Percentiles rank a stretch among this genome's conserved stretches.
Conservation (phyloP, 2,113 vertebrate species). For the Amblyopsis rosae region DNA sequence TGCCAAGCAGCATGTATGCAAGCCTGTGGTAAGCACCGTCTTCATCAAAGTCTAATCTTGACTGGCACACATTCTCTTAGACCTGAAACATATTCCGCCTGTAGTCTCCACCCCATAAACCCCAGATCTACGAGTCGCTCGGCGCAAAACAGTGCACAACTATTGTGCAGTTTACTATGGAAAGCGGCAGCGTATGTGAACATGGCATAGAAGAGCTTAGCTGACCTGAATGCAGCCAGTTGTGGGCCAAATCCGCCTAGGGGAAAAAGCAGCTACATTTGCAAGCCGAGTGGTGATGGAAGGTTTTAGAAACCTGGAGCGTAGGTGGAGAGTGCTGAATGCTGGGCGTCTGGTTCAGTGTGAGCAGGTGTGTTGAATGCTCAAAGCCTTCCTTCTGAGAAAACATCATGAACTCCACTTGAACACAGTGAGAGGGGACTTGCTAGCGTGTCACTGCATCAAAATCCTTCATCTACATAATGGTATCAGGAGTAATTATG, state of each 20-base stretch:
- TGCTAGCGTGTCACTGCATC: conserved; percentile 7
- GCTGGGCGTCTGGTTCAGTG: neutral
- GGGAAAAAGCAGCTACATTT: too few species aligned
- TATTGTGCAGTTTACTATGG: neutral
- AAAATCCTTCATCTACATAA: conserved; percentile 29
- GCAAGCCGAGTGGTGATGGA: too few species aligned
- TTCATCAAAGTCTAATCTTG: neutral
- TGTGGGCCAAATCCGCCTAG: too few species aligned
- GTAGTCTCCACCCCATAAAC: neutral
- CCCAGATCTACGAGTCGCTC: neutral
- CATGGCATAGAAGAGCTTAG: neutral
- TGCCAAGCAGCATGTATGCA: neutral
- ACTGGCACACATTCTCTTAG: neutral
- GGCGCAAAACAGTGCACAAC: too few species aligned
- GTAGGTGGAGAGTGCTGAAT: neutral
- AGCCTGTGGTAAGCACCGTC: neutral
- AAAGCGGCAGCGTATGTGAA: neutral
- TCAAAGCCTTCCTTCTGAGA: conserved; percentile 1
- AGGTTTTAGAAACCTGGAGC: too few species aligned
- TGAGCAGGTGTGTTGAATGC: neutral
- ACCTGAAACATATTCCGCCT: neutral
- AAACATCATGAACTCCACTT: neutral
- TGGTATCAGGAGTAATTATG: conserved; percentile 28
- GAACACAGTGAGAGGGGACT: neutral
- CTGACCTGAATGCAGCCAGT: too few species aligned